Evolutionary conservation across 2,888 invertebrate species (phyloP), one percentile per base, ranked within the genome.

Genomic region (Tenthredo scrophulariae): DNA sequence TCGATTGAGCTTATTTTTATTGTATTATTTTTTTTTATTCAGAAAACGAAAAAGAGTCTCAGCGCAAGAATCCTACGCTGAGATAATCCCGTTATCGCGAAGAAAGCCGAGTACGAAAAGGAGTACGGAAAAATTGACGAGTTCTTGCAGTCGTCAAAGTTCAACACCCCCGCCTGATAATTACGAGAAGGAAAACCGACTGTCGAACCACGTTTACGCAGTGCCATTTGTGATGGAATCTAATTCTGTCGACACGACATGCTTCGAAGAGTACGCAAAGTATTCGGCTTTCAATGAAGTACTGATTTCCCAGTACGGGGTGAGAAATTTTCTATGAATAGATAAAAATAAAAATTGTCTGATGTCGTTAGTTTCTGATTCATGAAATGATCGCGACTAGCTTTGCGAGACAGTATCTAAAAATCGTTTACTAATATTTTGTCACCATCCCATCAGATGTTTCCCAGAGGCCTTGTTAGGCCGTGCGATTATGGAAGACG

Each of bases 261-360:
- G 94, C 54, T 93, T 94, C 77, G 92, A 93, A 85, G 88, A 90
- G 37, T 94, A 94, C 86, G 93, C 94, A 0, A 93, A 90, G 86
- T 84, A 88, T 7, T 89, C 92, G 0, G 89, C 93, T 54, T 87
- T 89, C 40, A 91, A 88, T 86, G 92, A 92, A 6, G 89, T 91
- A 83, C 86, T 93, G 10, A 88, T 91, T 70, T 89, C 87, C 33
- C 93, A 93, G 85, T 93, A 92, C 86, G 88, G 88, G 43, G 93
- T 93, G 86, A 89, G 89, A 87, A 54, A 46, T 40, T 37, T 10
- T 0, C 65, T 18, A 6, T 22, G 7, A 22, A 62, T 13, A 13
- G 13, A 15, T 18, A 67, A 15, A 9, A 65, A 15, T 37, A 18
- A 70, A 33, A 70, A 3, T 3, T 2, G 4, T 65, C 65, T 15